Base-by-base conservation (phyloP, 64 coral and sea anemone genomes). In the Montipora capricornis region DNA sequence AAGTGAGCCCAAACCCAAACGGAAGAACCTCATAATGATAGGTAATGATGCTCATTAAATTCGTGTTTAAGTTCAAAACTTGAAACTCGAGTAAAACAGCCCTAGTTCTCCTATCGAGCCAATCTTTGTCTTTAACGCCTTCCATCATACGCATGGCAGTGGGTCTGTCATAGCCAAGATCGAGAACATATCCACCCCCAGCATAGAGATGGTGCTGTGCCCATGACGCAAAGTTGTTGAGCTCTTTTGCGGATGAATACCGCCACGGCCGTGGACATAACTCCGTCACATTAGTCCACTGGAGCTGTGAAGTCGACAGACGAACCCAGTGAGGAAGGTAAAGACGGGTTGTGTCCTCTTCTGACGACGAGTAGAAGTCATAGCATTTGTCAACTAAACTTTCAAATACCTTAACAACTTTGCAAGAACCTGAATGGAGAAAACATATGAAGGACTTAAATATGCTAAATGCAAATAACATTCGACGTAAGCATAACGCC, bases 71-170 rank as follows among this genome's bases (percentile, higher is more conserved):
- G 84, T 87, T 87, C 9, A 87, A 48, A 20, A 87, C 66, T 70
- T 70, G 71, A 67, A 87, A 75, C 50, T 87, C 84, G 19, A 87
- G 84, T 4, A 87, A n/a, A 51, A 87, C 45, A 2, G 84, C 84
- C 71, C 84, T 70, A 24, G 84, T 87, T 49, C 84, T 70, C 68
- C 84, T 87, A 37, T 87, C 84, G 9, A 87, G 46, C 84, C 84
- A 87, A n/a, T 70, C 46, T 8, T 75, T 87, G 49, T 87, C 66
- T 87, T 87, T 87, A 11, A 87, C 66, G 19, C 2, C 84, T 73
- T 75, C 66, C 71, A 87, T 73, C 64, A 75, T 57, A n/a, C 46
- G 66, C 17, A 87, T 87, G 44, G 84, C 84, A 73, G 84, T 73
- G 17, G 66, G 64, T 73, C 46, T 49, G 47, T 74, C 66, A 73